Conservation (phyloP, 2,797 vertebrate genomes). For the Melanotaenia nigrans region DNA sequence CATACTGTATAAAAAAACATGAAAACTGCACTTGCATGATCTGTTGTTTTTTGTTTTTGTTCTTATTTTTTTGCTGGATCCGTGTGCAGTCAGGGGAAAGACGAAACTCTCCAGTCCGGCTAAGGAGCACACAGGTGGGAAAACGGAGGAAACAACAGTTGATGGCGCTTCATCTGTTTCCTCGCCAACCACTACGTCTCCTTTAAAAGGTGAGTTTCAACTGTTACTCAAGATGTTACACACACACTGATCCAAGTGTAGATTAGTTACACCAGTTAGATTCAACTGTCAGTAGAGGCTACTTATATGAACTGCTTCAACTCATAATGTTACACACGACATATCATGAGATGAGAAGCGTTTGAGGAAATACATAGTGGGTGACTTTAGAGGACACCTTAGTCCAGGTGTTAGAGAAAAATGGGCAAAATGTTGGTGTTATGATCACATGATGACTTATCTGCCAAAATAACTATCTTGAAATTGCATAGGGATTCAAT, state of each 20-base stretch:
- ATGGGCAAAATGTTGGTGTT: background rate
- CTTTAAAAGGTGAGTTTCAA: conserved; percentile 57
- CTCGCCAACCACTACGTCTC: conserved; percentile 53
- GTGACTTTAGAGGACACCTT: background rate
- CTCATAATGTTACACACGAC: background rate
- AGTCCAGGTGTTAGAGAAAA: background rate
- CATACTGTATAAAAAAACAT: background rate
- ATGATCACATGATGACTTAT: background rate
- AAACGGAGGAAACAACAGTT: conserved; percentile 12
- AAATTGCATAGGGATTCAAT: background rate
- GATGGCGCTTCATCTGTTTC: conserved; percentile 15
- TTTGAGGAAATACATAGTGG: background rate
- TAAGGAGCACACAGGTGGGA: conserved; percentile 11
- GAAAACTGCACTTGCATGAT: background rate
- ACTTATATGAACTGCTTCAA: background rate
- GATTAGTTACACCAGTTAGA: background rate
- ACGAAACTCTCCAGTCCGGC: conserved; percentile 40
- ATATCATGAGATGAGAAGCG: background rate
- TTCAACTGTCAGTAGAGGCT: background rate
- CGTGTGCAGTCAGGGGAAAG: conserved; percentile 53
- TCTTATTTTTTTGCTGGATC: background rate
- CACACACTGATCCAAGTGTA: background rate
- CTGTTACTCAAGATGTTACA: background rate
- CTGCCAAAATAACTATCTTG: background rate
- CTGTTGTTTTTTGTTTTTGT: background rate